Evolutionary conservation across 2,797 vertebrate species (phyloP), one percentile per base, ranked within the genome.

Genomic region (Tauraco hartlaubi): DNA sequence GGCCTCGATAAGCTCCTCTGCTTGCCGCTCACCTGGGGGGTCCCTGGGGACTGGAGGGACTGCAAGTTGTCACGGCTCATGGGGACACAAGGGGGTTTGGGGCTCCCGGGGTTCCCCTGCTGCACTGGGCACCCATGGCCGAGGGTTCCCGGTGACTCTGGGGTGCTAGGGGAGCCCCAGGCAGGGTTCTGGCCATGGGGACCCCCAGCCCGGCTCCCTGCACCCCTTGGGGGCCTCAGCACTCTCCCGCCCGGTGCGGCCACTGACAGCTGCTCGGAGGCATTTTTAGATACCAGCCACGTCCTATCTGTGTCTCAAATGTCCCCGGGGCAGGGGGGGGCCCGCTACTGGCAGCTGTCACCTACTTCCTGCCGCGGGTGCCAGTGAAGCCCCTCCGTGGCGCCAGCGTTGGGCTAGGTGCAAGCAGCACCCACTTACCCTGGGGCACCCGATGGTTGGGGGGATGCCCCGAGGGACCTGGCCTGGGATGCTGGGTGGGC

Each of bases 241-340:
- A 75, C 61, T 7, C 22, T 26, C 67, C 63, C 75, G 15, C 85
- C 12, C 4, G 15, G 46, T 62, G 31, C 6, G 28, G 61, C 46
- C 8, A 13, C 63, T 1, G 21, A 54, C 96, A 97, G 84, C 96
- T 95, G 89, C 88, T 94, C 35, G 1, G 46, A 41, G 91, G 83
- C 80, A 91, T 86, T 97, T 97, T 97, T 97, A 97, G 97, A 92
- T 91, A 87, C 91, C 62, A 28, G 73, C 72, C 44, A 15, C 7
- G 92, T 95, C 92, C 84, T 95, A 85, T 95, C 95, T 56, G 44
- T 39, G 92, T 95, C 79, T 96, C 95, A 96, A 94, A 95, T 97
- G 94, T 78, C 85, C 55, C 89, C n/a, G 67, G 78, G 90, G 95
- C 82, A 14, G 86, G 83, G 55, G 43, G 64, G 16, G 62, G 88